Percentiles rank a stretch among this genome's conserved stretches.
phyloP scores from a whole-genome alignment of 2,113 vertebrate genomes.

The Macquaria australasica region DNA sequence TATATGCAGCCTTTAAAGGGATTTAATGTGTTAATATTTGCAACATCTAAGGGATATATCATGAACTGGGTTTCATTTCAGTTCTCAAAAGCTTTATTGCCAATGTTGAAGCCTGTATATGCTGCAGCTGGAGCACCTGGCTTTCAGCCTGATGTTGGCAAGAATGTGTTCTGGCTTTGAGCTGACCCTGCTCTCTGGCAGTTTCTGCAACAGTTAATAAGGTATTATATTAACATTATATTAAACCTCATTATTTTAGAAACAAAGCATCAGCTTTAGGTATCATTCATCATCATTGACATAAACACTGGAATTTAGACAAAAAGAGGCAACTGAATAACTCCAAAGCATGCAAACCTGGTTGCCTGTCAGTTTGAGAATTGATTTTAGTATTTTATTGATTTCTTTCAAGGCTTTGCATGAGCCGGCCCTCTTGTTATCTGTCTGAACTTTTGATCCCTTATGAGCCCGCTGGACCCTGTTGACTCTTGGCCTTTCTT shows the following conservation, averaged over 20 bases:
- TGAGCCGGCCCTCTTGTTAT: constrained; percentile 1
- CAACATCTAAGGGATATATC: background rate
- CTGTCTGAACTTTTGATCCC: constrained; percentile 22
- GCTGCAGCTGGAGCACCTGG: constrained; percentile 25
- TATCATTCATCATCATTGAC: background rate
- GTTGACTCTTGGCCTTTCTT: constrained; percentile 7
- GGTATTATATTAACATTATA: constrained; percentile 18
- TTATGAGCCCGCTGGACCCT: background rate
- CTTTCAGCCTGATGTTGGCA: constrained; percentile 26
- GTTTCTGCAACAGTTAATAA: constrained; percentile 14
- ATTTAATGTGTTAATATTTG: constrained; percentile 3
- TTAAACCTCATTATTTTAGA: constrained; percentile 5
- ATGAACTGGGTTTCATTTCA: background rate
- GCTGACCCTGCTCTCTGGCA: background rate
- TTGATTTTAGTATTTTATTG: constrained; percentile 33
- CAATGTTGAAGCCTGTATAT: background rate
- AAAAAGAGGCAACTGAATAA: background rate
- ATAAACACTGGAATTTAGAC: background rate
- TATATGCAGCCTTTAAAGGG: background rate
- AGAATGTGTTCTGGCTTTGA: constrained; percentile 18
- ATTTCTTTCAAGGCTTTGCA: constrained; percentile 11
- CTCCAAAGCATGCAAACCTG: background rate
- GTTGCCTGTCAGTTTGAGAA: background rate
- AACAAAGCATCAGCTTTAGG: background rate
- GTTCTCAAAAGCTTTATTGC: background rate